phyloP scores from a whole-genome alignment of 2,888 invertebrate species.

The Tanytarsus gracilentus region DNA sequence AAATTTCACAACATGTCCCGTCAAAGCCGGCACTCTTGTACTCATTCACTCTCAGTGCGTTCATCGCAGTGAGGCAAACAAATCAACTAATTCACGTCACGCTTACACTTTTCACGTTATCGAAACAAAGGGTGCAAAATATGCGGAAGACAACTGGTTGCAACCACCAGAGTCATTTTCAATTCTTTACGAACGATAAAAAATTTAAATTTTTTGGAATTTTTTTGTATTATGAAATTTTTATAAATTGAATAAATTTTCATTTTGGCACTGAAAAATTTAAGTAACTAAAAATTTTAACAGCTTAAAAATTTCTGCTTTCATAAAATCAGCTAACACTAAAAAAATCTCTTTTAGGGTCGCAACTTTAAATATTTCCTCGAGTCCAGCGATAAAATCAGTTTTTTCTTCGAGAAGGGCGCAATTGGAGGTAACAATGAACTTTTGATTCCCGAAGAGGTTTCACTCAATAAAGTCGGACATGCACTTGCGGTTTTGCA shows the following conservation, averaged over 20 bases:
- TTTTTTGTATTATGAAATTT: slow-evolving; percentile 34
- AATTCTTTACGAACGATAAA: slow-evolving; percentile 47
- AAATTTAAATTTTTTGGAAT: slow-evolving; percentile 43
- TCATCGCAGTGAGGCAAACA: slow-evolving; percentile 84
- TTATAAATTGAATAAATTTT: too few relatives aligned
- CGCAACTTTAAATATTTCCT: slow-evolving; percentile 80
- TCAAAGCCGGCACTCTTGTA: slow-evolving; percentile 77
- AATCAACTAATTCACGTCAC: slow-evolving; percentile 71
- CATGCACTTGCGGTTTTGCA: slow-evolving; percentile 79
- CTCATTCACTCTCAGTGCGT: slow-evolving; percentile 88
- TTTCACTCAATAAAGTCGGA: slow-evolving; percentile 75
- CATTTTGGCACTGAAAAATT: too few relatives aligned
- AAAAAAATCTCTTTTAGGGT: too few relatives aligned
- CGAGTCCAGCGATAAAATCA: slow-evolving; percentile 83
- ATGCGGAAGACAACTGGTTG: slow-evolving; percentile 77
- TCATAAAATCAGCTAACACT: too few relatives aligned
- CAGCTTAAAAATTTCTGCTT: too few relatives aligned
- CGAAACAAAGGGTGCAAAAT: slow-evolving; percentile 66
- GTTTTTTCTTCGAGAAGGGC: slow-evolving; percentile 82
- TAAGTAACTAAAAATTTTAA: too few relatives aligned
- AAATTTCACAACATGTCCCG: slow-evolving; percentile 68
- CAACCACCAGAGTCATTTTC: slow-evolving; percentile 68
- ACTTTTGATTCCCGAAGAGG: slow-evolving; percentile 54
- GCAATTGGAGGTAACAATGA: slow-evolving; percentile 69
- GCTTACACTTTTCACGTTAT: slow-evolving; percentile 94